A percentile compares a stretch with the other conserved stretches of the same genome.
phyloP scores from a whole-genome alignment of 2,888 invertebrate species.

The Lasioglossum malachurum region DNA sequence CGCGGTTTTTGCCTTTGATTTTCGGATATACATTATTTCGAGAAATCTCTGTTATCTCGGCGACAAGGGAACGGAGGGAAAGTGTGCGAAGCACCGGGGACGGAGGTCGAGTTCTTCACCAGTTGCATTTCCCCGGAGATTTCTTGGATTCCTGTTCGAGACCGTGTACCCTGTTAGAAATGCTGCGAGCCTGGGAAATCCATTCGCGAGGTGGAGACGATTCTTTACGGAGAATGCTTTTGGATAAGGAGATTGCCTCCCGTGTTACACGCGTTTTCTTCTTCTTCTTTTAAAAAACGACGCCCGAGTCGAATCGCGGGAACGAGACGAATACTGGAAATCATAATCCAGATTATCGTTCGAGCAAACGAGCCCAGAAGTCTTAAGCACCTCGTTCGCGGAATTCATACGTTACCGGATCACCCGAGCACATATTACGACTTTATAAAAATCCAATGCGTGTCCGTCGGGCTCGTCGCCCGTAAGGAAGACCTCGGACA shows the following conservation, averaged over 20 bases:
- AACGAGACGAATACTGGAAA: neutral
- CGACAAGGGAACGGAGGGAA: neutral
- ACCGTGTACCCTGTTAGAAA: slow-evolving; percentile 14
- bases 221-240: slow-evolving; percentile 13
- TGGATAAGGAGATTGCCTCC: neutral
- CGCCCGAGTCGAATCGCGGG: neutral
- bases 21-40: slow-evolving; percentile 27
- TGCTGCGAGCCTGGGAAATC: neutral
- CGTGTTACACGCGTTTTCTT: neutral
- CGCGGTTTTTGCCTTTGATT: slow-evolving; percentile 28
- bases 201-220: slow-evolving; percentile 5
- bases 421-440: neutral
- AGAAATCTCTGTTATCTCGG: neutral
- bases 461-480: neutral
- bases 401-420: slow-evolving; percentile 13
- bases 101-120: neutral
- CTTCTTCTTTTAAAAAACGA: neutral
- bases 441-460: slow-evolving; percentile 23
- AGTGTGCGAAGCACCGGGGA: neutral
- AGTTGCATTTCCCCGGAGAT: slow-evolving; percentile 12
- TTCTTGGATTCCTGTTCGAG: slow-evolving; percentile 7
- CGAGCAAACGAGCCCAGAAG: neutral
- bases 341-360: slow-evolving; percentile 8
- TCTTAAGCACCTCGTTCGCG: neutral
- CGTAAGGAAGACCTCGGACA: slow-evolving; percentile 19